Percentiles rank a stretch among this genome's conserved stretches.
Conservation (phyloP, 2,888 invertebrate genomes). For the Plebejus anna region DNA sequence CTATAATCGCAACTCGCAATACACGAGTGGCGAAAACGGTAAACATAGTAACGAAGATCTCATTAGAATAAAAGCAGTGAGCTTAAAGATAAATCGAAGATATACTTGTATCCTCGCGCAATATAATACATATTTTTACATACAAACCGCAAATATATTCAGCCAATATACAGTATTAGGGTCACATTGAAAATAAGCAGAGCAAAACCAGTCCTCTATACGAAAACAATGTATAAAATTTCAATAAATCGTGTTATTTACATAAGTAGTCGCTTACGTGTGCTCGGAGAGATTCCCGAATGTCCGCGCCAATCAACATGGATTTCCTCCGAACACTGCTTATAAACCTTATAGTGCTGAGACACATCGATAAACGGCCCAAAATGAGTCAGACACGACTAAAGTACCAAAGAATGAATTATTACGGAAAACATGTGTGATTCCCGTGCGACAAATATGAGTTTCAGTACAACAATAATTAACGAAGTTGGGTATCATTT, state of each 20-base stretch:
- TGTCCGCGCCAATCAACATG: constrained; percentile 28
- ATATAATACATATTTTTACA: constrained; percentile 23
- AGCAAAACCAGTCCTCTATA: constrained; percentile 21
- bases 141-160: constrained; percentile 26
- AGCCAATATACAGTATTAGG: constrained; percentile 21
- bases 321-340: constrained; percentile 24
- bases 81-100: constrained; percentile 10
- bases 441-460: no score
- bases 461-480: no score
- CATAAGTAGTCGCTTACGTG: constrained; percentile 31
- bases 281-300: constrained; percentile 21
- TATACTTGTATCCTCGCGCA: constrained; percentile 3
- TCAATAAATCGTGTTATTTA: constrained; percentile 29
- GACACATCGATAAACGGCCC: background rate
- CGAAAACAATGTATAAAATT: constrained; percentile 32
- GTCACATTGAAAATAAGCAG: constrained; percentile 29
- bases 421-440: no score
- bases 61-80: constrained; percentile 13
- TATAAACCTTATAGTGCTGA: constrained; percentile 4
- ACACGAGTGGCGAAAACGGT: background rate
- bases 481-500: no score
- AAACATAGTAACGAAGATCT: constrained; percentile 7
- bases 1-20: background rate
- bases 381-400: background rate
- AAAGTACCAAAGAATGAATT: no score